Percentiles rank a stretch among this genome's conserved stretches.
Conservation (phyloP, 1,140 invertebrate species). For the Listronotus oregonensis region DNA sequence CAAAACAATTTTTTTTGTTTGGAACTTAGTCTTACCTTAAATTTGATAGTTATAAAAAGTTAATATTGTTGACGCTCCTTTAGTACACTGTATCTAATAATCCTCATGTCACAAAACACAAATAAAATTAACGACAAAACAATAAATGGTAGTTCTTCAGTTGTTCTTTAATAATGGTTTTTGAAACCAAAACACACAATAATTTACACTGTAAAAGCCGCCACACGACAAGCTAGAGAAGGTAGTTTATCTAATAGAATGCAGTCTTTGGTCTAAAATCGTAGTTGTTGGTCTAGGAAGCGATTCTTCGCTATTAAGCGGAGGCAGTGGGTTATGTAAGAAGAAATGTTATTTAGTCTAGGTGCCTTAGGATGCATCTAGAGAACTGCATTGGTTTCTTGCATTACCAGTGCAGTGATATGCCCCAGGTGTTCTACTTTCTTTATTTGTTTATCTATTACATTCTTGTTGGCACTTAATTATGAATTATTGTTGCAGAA, state of each 20-base stretch:
- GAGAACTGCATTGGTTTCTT: neutral
- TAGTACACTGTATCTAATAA: no score
- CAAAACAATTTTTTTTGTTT: no score
- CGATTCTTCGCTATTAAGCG: conserved; percentile 10
- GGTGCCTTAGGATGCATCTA: neutral
- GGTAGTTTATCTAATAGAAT: conserved; percentile 15
- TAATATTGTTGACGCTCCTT: no score
- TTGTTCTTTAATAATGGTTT: neutral
- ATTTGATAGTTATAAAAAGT: no score
- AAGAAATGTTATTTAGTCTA: conserved; percentile 6
- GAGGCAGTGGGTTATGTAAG: conserved; percentile 28
- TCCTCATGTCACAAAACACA: no score
- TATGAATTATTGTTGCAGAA: no score
- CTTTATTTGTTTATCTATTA: no score
- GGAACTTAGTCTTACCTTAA: no score
- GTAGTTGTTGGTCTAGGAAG: conserved; percentile 20
- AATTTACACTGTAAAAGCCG: neutral
- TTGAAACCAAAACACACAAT: neutral
- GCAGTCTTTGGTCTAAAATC: conserved; percentile 19
- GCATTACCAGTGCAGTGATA: no score
- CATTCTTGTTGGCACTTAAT: no score
- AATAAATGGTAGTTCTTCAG: no score
- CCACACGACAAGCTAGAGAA: neutral
- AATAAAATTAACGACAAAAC: no score
- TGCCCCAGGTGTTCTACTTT: neutral